These are phyloP conservation scores for Apodemia hepburni DNA, from an alignment of 2,888 invertebrate genomes.

Conservation along the genomic window DNA sequence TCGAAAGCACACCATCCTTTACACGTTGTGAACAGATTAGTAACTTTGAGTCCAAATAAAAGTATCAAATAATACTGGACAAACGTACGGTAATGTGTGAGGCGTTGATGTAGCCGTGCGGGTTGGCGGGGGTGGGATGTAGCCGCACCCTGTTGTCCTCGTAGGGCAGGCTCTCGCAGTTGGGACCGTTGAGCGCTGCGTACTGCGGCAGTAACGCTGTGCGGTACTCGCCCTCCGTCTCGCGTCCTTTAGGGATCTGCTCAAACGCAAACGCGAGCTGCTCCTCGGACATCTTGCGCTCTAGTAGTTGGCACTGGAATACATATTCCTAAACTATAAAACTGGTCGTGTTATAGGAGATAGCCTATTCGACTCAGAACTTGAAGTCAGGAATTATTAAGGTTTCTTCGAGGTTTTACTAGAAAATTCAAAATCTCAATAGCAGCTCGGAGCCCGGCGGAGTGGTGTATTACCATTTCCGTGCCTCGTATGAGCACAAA, in stretches of 20 bases:
- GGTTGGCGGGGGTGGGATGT: constrained; percentile 90
- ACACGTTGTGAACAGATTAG: too few species aligned
- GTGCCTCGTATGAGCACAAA: too few species aligned
- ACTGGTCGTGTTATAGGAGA: too few species aligned
- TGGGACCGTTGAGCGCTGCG: constrained; percentile 73
- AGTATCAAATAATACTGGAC: too few species aligned
- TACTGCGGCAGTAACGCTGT: constrained; percentile 88
- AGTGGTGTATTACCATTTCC: too few species aligned
- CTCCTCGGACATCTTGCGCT: constrained; percentile 83
- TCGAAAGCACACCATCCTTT: too few species aligned
- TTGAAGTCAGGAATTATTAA: too few species aligned
- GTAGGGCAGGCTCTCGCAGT: constrained; percentile 91
- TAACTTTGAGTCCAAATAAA: too few species aligned
- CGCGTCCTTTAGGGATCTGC: constrained; percentile 88
- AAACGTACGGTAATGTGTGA: constrained; percentile 89
- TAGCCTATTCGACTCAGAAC: too few species aligned
- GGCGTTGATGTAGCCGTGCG: constrained; percentile 95
- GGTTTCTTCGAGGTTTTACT: too few species aligned
- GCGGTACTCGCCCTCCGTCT: constrained; percentile 78
- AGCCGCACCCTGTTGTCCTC: constrained; percentile 93
- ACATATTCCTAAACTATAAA: not conserved
- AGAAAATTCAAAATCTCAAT: too few species aligned
- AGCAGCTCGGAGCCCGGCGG: too few species aligned
- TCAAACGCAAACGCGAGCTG: constrained; percentile 92
- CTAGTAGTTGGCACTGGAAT: constrained; percentile 66